A percentile compares a stretch with the other conserved stretches of the same genome.
Conservation (phyloP, 2,113 vertebrate genomes). For the Carassius carassius region DNA sequence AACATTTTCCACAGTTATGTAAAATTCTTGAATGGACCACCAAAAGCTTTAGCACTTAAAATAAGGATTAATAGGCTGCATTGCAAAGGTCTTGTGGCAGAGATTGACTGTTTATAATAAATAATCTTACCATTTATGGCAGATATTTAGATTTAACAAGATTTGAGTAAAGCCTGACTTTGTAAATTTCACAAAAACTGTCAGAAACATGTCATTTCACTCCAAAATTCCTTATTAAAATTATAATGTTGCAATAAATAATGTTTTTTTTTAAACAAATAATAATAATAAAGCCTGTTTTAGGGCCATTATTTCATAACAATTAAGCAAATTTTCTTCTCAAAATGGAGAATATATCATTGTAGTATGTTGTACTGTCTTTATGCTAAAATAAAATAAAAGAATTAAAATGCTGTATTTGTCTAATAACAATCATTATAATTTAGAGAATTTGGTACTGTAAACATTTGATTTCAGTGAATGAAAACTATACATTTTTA, state of each 20-base stretch:
- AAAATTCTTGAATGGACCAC: not conserved
- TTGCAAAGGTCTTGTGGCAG: not conserved
- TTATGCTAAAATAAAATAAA: not conserved
- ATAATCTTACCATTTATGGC: not conserved
- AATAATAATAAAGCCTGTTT: not conserved
- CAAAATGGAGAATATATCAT: not conserved
- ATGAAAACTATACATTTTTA: not conserved
- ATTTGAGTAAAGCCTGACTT: not conserved
- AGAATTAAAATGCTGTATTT: no score
- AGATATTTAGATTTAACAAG: not conserved
- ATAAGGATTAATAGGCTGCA: not conserved
- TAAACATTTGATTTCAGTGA: not conserved
- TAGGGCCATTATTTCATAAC: no score
- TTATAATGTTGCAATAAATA: not conserved
- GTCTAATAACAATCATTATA: no score
- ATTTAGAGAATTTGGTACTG: no score
- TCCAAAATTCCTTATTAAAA: not conserved
- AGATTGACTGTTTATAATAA: not conserved
- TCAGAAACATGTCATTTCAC: not conserved
- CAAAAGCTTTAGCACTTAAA: not conserved
- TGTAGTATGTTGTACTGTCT: not conserved
- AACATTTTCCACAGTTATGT: not conserved
- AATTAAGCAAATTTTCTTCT: not conserved
- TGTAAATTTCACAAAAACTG: not conserved
- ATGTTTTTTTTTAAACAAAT: no score